A percentile compares a stretch with the other conserved stretches of the same genome.
Evolutionary conservation across 2,888 invertebrate genomes (phyloP).

Genomic region (Noctua pronuba): DNA sequence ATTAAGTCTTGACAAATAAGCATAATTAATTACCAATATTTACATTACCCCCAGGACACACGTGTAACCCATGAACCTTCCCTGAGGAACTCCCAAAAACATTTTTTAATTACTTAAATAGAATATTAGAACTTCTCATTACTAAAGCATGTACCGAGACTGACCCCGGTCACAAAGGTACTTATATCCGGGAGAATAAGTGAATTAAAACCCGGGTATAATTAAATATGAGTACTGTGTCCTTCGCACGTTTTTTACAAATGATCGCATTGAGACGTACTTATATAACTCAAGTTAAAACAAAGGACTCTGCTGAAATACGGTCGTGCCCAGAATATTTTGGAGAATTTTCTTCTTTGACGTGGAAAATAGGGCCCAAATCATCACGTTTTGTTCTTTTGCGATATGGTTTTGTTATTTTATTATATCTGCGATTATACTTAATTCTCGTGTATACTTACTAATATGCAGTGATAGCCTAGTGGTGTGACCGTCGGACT

Average conservation of each 20-base stretch:
- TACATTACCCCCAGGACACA: background rate
- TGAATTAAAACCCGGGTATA: constrained; percentile 46
- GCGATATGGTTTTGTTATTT: background rate
- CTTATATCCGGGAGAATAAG: constrained; percentile 32
- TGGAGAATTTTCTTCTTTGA: constrained; percentile 11
- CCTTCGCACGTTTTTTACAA: constrained; percentile 55
- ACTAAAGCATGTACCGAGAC: constrained; percentile 9
- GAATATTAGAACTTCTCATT: constrained; percentile 29
- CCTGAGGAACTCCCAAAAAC: background rate
- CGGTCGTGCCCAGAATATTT: constrained; percentile 48
- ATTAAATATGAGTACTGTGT: constrained; percentile 46
- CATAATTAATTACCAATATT: background rate
- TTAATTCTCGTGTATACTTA: background rate
- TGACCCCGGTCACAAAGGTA: constrained; percentile 30
- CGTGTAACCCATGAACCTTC: background rate
- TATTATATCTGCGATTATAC: background rate
- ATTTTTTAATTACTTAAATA: constrained; percentile 27
- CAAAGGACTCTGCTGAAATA: constrained; percentile 35
- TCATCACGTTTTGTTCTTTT: background rate
- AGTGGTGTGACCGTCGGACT: too few species aligned
- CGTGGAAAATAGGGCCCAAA: background rate
- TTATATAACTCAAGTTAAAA: constrained; percentile 33
- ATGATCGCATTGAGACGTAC: constrained; percentile 49
- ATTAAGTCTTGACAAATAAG: background rate
- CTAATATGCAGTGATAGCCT: too few species aligned